phyloP scores from a whole-genome alignment of 1,140 invertebrate species.

The Zaprionus inermis region DNA sequence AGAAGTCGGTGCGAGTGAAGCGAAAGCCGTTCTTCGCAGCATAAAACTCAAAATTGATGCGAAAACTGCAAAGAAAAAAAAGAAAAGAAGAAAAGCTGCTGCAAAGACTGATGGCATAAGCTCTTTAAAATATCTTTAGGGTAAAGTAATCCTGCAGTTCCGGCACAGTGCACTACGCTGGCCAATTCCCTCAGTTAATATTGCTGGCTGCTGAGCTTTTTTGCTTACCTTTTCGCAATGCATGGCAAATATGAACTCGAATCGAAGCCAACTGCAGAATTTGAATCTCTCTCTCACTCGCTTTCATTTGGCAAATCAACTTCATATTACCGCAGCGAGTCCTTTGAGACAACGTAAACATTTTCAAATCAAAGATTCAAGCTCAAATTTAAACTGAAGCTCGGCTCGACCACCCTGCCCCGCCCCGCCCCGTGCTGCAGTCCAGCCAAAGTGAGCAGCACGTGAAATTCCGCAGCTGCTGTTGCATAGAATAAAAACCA shows the following conservation, averaged over 20 bases:
- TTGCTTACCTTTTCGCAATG: not conserved
- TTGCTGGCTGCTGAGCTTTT: not conserved
- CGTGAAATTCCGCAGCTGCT: slow-evolving; percentile 56
- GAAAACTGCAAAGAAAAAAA: not conserved
- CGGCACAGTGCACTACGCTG: no score
- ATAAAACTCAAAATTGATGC: no score
- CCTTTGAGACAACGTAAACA: slow-evolving; percentile 45
- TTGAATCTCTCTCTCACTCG: not conserved
- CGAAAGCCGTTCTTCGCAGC: not conserved
- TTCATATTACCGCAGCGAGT: not conserved
- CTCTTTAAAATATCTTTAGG: not conserved
- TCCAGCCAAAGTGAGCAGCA: not conserved
- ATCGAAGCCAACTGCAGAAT: not conserved
- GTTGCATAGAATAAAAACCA: slow-evolving; percentile 73
- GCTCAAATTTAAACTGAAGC: slow-evolving; percentile 30
- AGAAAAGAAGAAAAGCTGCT: not conserved
- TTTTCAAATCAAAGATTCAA: slow-evolving; percentile 49
- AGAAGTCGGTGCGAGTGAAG: not conserved
- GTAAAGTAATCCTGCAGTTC: not conserved
- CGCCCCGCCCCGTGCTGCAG: not conserved
- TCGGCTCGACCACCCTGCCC: not conserved
- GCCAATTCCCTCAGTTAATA: not conserved
- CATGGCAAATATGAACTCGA: not conserved
- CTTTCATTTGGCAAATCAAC: not conserved
- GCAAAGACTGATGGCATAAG: not conserved